Evolutionary conservation across 1,140 invertebrate species (phyloP), one percentile per base, ranked within the genome.

Genomic region (Zaprionus taronus): DNA sequence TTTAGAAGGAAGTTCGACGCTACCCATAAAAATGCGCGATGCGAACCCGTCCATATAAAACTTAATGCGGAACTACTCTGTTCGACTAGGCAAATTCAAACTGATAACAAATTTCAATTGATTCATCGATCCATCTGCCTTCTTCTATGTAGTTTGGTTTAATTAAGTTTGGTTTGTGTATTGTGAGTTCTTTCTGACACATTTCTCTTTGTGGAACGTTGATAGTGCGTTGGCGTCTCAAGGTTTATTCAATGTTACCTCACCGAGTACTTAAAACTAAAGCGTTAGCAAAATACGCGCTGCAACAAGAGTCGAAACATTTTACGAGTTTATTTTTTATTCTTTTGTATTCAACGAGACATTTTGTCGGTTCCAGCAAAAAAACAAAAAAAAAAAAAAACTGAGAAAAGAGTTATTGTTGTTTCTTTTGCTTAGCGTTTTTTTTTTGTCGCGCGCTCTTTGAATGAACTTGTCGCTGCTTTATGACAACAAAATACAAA

Each of bases 1-100:
- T 28, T 38, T 62, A 78, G 80, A 62, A 89, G 83, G 83, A 87
- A 87, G 84, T 87, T 83, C 83, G 78, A 73, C 74, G 17, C 36
- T 63, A 63, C 51, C 57, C 60, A 71, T 58, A 75, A 75, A 58
- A 34, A 71, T 58, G 67, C 51, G 22, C 60, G 31, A 62, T 63
- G 53, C 41, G 51, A 70, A 60, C 51, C 60, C 63, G 68, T 68
- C 69, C 72, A 77, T 73, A 80, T 69, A 72, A 41, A 71, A 34
- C 31, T 53, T 41, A 63, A 71, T 44, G 47, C 73, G 73, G 73
- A 77, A 76, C 58, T 60, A 34, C 31, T 34, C 22, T 7, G 0
- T 57, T 41, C 24, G 67, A 58, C 51, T 55, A 63, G 9, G 44
- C 56, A 60, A 61, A 22, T 17, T 7, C 9, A 28, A 36, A 49